Percentiles rank a stretch among this genome's conserved stretches.
phyloP scores from a whole-genome alignment of 2,888 invertebrate genomes.

The Andrena minutula region DNA sequence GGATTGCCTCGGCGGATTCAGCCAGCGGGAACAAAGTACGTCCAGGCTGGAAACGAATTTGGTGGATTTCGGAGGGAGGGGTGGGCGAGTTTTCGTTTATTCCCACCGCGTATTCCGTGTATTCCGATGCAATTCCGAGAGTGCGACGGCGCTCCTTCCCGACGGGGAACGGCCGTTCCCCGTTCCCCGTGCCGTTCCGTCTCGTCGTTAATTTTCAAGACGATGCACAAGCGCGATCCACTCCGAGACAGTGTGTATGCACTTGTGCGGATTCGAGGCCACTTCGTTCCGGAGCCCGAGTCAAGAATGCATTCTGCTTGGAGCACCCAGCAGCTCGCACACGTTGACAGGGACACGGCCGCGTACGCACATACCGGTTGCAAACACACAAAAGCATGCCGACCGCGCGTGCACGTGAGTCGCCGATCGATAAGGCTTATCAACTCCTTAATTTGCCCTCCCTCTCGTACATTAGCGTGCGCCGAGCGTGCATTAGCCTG shows the following conservation, averaged over 20 bases:
- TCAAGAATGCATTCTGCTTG: slow-evolving; percentile 35
- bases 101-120: slow-evolving; percentile 35
- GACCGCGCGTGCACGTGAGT: slow-evolving; percentile 43
- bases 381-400: slow-evolving; percentile 1
- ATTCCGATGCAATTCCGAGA: slow-evolving; percentile 51
- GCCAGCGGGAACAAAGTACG: slow-evolving; percentile 47
- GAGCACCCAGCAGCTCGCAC: not conserved
- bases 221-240: slow-evolving; percentile 50
- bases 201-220: slow-evolving; percentile 60
- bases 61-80: slow-evolving; percentile 32
- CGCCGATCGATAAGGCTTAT: slow-evolving; percentile 72
- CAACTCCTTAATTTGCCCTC: slow-evolving; percentile 75
- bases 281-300: slow-evolving; percentile 44
- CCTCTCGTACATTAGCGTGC: slow-evolving; percentile 69
- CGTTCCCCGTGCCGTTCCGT: slow-evolving; percentile 4
- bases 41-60: slow-evolving; percentile 51
- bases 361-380: not conserved
- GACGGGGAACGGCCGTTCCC: slow-evolving; percentile 21
- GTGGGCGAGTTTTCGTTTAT: slow-evolving; percentile 50
- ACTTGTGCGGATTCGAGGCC: slow-evolving; percentile 52
- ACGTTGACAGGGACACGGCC: not conserved
- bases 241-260: slow-evolving; percentile 40
- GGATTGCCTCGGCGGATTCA: slow-evolving; percentile 26
- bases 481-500: slow-evolving; percentile 71
- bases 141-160: slow-evolving; percentile 6